Evolutionary conservation across 2,888 invertebrate species (phyloP).

Genomic region (Drosophila algonquin): DNA sequence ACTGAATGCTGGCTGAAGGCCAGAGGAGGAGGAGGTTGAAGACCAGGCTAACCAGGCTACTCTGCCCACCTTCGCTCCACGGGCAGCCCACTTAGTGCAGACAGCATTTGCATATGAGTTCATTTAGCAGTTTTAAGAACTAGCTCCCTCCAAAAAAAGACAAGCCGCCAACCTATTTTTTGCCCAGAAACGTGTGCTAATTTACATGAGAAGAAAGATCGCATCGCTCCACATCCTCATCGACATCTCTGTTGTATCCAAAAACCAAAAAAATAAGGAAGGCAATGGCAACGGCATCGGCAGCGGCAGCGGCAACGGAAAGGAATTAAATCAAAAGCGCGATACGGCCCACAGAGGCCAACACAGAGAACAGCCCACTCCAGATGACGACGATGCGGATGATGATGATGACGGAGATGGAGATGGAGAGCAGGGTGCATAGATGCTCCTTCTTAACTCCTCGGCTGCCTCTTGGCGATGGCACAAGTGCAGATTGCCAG

Average conservation of each 20-base stretch:
- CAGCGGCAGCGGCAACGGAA: constrained; percentile 42
- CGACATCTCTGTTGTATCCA: constrained; percentile 70
- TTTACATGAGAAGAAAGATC: constrained; percentile 72
- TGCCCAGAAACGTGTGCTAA: constrained; percentile 77
- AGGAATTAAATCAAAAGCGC: constrained; percentile 76
- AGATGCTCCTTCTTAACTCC: constrained; percentile 6
- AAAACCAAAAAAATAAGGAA: constrained; percentile 31
- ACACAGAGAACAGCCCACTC: constrained; percentile 59
- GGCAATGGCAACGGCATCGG: constrained; percentile 45
- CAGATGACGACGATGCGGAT: constrained; percentile 34
- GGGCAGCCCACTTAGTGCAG: constrained; percentile 71
- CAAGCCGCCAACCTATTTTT: constrained; percentile 57
- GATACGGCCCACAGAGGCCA: constrained; percentile 68
- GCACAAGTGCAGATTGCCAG: constrained; percentile 82
- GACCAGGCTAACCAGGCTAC: background rate
- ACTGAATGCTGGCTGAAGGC: background rate
- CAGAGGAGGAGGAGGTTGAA: constrained; percentile 1
- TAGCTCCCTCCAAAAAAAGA: constrained; percentile 54
- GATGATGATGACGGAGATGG: constrained; percentile 64
- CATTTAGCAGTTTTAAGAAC: constrained; percentile 76
- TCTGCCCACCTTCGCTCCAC: constrained; percentile 36
- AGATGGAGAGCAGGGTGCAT: constrained; percentile 23
- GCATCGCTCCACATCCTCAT: constrained; percentile 67
- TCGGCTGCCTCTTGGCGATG: constrained; percentile 50
- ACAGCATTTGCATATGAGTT: constrained; percentile 76